A percentile compares a stretch with the other conserved stretches of the same genome.
phyloP scores from a whole-genome alignment of 1,140 invertebrate species.

The Drosophila lacertosa region DNA sequence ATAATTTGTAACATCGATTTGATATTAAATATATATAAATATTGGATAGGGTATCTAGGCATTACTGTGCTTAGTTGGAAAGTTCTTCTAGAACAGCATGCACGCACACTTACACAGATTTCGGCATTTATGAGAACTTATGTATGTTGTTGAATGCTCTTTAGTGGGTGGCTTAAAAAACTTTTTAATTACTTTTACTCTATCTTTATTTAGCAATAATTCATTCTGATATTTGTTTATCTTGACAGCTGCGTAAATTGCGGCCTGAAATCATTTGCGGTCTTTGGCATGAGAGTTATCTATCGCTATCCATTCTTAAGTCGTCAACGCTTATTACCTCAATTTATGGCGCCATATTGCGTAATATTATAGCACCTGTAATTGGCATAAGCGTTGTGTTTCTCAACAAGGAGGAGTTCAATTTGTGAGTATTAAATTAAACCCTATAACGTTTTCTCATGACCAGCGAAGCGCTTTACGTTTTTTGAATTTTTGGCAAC shows the following conservation, averaged over 20 bases:
- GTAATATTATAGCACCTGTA: constrained; percentile 82
- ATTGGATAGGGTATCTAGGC: too few species aligned
- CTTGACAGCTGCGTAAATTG: constrained; percentile 72
- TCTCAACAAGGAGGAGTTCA: constrained; percentile 82
- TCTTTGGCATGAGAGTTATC: constrained; percentile 80
- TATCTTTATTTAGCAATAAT: too few species aligned
- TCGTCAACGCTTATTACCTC: constrained; percentile 79
- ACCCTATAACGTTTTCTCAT: background rate
- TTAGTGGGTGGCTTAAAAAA: too few species aligned
- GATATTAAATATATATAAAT: too few species aligned
- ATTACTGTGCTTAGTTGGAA: too few species aligned
- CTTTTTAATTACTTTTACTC: too few species aligned
- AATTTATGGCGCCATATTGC: constrained; percentile 79
- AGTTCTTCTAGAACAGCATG: too few species aligned
- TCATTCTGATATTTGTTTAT: background rate
- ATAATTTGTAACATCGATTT: too few species aligned
- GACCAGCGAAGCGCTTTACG: background rate
- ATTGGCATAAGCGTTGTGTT: constrained; percentile 83
- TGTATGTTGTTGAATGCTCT: too few species aligned
- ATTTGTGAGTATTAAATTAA: constrained; percentile 64
- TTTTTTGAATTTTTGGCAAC: background rate
- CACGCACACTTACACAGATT: too few species aligned
- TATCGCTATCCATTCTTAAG: constrained; percentile 70
- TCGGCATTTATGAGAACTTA: too few species aligned
- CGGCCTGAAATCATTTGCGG: constrained; percentile 79